Evolutionary conservation across 1,140 invertebrate genomes (phyloP).

Genomic region (Temnothorax nylanderi): DNA sequence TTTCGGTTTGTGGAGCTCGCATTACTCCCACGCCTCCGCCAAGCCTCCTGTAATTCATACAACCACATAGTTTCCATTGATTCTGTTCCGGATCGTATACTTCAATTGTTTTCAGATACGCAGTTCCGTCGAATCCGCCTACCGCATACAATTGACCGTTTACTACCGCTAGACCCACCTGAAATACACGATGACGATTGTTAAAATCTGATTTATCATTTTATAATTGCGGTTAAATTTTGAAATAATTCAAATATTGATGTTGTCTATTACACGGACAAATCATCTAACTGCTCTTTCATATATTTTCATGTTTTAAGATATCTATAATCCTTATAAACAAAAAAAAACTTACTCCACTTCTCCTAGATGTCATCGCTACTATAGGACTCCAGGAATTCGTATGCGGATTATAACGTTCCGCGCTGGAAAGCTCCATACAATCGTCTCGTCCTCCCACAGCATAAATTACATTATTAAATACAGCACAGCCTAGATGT

Average conservation of each 20-base stretch:
- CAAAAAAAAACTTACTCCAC: slow-evolving; percentile 91
- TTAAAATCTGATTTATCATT: background rate
- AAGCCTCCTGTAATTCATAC: slow-evolving; percentile 98
- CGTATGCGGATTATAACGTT: slow-evolving; percentile 97
- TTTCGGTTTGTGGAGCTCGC: slow-evolving; percentile 93
- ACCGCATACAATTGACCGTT: slow-evolving; percentile 99
- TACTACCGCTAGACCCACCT: slow-evolving; percentile 98
- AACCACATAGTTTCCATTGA: slow-evolving; percentile 98
- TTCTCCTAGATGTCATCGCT: slow-evolving; percentile 98
- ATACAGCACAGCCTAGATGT: slow-evolving; percentile 99
- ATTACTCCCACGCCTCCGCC: slow-evolving; percentile 99
- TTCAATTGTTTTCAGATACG: slow-evolving; percentile 99
- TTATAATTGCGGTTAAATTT: background rate
- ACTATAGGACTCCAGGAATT: slow-evolving; percentile 99
- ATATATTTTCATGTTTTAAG: background rate
- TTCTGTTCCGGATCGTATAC: slow-evolving; percentile 99
- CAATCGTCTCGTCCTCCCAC: slow-evolving; percentile 98
- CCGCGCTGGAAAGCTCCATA: slow-evolving; percentile 98
- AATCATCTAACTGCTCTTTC: background rate
- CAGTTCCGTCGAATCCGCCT: slow-evolving; percentile 98
- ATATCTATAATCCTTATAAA: background rate
- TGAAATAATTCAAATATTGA: slow-evolving; percentile 12
- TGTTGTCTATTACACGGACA: background rate
- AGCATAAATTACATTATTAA: slow-evolving; percentile 99
- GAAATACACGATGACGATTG: background rate